Evolutionary conservation across 2,797 vertebrate genomes (phyloP), one percentile per base, ranked within the genome.

Genomic region (Periophthalmus magnuspinnatus): DNA sequence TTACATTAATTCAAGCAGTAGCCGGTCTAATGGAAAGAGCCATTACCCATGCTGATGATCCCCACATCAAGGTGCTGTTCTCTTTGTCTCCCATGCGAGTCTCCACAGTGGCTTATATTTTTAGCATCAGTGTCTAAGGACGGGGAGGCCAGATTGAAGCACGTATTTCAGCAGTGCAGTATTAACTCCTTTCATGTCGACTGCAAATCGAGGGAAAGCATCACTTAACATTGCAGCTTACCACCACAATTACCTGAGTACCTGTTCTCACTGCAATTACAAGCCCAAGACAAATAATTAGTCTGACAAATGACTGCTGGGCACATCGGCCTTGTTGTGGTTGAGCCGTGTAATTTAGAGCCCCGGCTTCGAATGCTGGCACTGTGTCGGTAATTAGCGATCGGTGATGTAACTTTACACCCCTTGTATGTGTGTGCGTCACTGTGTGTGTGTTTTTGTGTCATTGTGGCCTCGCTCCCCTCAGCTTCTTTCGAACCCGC

Each of bases 221-320:
- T 89, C 86, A 87, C 86, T 93, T 92, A 92, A 92, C 91, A 90
- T 86, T 72, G 84, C 86, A 92, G 87, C 91, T 91, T 87, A 88
- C 86, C 85, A 89, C 62, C 88, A 88, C 91, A 92, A 91, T 93
- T 92, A 93, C 91, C 90, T 92, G 92, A 87, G 86, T 93, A 92
- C 90, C 92, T 93, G 92, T 89, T 91, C 90, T 82, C 86, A 75
- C 85, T 83, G 91, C 91, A 93, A 93, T 93, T 93, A 92, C 91
- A 87, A 89, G 88, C 87, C 89, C 88, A 91, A 92, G 93, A 93
- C 92, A 94, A 93, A 93, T 93, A 93, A 94, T 93, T 94, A 94
- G 91, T 91, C 90, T 92, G 91, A 93, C 89, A 93, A 93, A 93
- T 92, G 91, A 93, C 91, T 94, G 90, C 88, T 87, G 91, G 91